Base-by-base conservation (phyloP, 1,140 invertebrate species). In the Hirudo medicinalis region DNA sequence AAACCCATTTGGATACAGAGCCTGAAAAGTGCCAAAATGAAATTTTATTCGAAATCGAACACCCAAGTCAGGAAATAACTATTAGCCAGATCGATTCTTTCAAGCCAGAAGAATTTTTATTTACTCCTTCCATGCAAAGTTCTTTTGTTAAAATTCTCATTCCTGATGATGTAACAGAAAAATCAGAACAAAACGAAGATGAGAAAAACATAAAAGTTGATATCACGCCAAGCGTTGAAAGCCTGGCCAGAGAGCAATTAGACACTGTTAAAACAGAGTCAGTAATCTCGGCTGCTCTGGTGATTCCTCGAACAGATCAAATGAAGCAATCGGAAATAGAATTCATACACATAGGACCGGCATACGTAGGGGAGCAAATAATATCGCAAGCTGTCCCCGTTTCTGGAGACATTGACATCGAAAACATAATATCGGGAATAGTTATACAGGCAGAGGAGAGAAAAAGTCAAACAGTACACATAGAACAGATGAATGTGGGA, bases 191-290 rank as follows among this genome's bases (percentile, higher is more conserved):
- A 49, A 1, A 49, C 1, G 43, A 49, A 49, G 43, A 49, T 17
- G 43, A 49, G 43, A 49, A 15, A 49, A 49, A 49, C 43, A 49
- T 49, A 2, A 49, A 49, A 13, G 13, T 49, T 13, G 43, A 49
- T 49, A 9, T 70, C n/a, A 72, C 36, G 40, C 70, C 73, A 53
- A 53, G 27, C n/a, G 19, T 74, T 70, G 70, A 72, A 67, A 72
- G 70, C 66, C 70, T 70, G 63, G 43, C 53, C 29, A 72, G 69
- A 73, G 71, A 43, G 63, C 29, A 73, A 66, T 54, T 29, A 67
- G 32, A 75, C 54, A 55, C 57, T 36, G 67, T 73, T 55, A 54
- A 57, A 40, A 27, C 57, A 0, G 54, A 72, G 53, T 69, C 71
- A 43, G 69, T 66, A 43, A 57, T 63, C n/a, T 53, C 55, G n/a